Evolutionary conservation across 2,888 invertebrate genomes (phyloP).

Genomic region (Cloeon dipterum): DNA sequence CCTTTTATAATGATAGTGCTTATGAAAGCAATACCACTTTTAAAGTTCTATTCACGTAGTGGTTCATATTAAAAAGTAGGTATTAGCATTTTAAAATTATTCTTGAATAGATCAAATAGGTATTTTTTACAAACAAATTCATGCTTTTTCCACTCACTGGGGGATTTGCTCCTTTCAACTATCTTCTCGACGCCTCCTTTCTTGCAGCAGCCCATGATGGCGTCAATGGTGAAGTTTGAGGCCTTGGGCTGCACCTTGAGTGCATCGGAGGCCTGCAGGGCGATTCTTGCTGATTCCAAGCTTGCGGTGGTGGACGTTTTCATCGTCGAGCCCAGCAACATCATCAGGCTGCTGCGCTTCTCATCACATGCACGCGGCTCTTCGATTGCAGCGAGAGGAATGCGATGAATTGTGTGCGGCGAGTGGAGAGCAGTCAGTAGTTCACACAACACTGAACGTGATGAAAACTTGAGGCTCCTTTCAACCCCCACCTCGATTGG

Average conservation of each 20-base stretch:
- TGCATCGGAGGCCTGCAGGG: not conserved
- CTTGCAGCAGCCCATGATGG: not conserved
- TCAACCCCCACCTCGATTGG: not conserved
- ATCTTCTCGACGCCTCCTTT: not conserved
- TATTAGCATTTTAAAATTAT: no score
- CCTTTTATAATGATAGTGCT: no score
- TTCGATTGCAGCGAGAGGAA: no score
- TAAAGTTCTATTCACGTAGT: no score
- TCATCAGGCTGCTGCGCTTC: no score
- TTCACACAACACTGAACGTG: conserved; percentile 2
- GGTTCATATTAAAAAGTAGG: no score
- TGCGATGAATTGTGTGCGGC: not conserved
- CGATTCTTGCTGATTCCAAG: not conserved
- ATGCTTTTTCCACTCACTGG: no score
- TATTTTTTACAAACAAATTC: no score
- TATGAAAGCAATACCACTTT: no score
- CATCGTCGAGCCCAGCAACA: not conserved
- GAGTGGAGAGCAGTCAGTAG: not conserved
- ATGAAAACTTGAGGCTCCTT: not conserved
- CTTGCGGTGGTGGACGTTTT: not conserved
- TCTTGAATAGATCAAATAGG: no score
- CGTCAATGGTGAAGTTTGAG: not conserved
- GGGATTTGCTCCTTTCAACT: not conserved
- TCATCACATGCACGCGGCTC: no score
- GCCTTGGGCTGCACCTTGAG: not conserved